Percentiles rank a stretch among this genome's conserved stretches.
Conservation (phyloP, 2,888 invertebrate species). For the Papilio gigon region DNA sequence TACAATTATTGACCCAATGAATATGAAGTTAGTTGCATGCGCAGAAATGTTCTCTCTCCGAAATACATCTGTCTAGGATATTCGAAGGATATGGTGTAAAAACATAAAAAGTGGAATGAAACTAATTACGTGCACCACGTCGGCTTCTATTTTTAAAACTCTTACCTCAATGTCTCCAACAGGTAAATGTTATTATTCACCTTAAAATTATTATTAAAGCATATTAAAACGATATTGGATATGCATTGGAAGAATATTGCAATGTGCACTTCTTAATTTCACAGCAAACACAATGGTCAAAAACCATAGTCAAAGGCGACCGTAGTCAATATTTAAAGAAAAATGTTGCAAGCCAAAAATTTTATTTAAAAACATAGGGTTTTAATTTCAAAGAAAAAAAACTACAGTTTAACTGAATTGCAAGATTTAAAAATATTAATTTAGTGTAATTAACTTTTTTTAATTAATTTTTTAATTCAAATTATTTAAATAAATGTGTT, state of each 20-base stretch:
- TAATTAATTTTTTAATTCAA: too few relatives aligned
- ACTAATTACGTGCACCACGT: conserved; percentile 69
- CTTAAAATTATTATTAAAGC: conserved; percentile 50
- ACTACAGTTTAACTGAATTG: too few relatives aligned
- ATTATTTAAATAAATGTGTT: too few relatives aligned
- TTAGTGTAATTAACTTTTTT: too few relatives aligned
- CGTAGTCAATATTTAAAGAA: conserved; percentile 19
- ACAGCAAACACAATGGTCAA: conserved; percentile 69
- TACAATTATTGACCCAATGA: conserved; percentile 53
- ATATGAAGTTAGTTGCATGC: conserved; percentile 57
- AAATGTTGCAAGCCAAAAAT: conserved; percentile 25
- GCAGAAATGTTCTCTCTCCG: conserved; percentile 64
- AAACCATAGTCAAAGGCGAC: conserved; percentile 47
- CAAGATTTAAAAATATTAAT: too few relatives aligned
- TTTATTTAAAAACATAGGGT: neutral
- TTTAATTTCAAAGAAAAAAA: too few relatives aligned
- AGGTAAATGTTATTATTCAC: conserved; percentile 54
- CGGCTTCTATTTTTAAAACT: conserved; percentile 48
- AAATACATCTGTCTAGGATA: conserved; percentile 62
- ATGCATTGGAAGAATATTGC: conserved; percentile 59
- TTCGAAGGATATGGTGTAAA: conserved; percentile 64
- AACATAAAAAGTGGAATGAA: conserved; percentile 70
- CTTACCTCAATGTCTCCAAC: conserved; percentile 58
- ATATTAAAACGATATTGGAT: conserved; percentile 56
- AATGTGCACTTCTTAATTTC: conserved; percentile 64